Evolutionary conservation across 2,113 vertebrate species (phyloP), one percentile per base, ranked within the genome.

Genomic region (Leuciscus idus): DNA sequence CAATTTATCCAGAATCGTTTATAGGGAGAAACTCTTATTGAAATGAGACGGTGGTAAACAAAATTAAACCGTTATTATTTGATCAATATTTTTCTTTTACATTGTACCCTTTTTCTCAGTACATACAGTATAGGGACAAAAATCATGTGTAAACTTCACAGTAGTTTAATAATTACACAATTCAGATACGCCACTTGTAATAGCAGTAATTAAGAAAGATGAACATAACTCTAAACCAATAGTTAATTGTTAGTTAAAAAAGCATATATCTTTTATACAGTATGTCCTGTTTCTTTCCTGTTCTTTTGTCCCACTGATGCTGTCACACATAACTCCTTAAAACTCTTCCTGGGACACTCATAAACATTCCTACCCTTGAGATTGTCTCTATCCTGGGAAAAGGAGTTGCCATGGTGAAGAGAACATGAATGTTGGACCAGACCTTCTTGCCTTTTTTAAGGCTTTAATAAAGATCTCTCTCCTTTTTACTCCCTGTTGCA

Each of bases 351-450:
- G 78, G 82, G 72, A 86, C 64, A 85, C 88, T 85, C 91, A 81
- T 79, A 89, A 91, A 90, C 88, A 84, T 46, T 70, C 86, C 66
- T 75, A 68, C 75, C 15, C 81, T 78, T 86, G 87, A 84, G 90
- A 81, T 33, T 52, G 82, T 89, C 55, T 89, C 79, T 83, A 68
- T 87, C 90, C 91, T 94, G 93, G 92, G 93, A 94, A 95, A 85
- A 86, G 88, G 75, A 84, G 92, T 94, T 94, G 90, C 92, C 90
- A 94, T 93, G 92, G 93, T 88, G 86, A 87, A 78, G 81, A 74
- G 86, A 48, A 87, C 78, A 86, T 76, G 30, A 94, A 91, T 93
- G 93, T 91, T 91, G 87, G 90, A 91, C 78, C 89, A 88, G 89
- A 87, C 84, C 89, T 89, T 86, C 89, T 89, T 87, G 89, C 19